These are phyloP conservation scores for Sorex araneus DNA, from an alignment of 2,113 vertebrate species.

Conservation along the genomic window DNA sequence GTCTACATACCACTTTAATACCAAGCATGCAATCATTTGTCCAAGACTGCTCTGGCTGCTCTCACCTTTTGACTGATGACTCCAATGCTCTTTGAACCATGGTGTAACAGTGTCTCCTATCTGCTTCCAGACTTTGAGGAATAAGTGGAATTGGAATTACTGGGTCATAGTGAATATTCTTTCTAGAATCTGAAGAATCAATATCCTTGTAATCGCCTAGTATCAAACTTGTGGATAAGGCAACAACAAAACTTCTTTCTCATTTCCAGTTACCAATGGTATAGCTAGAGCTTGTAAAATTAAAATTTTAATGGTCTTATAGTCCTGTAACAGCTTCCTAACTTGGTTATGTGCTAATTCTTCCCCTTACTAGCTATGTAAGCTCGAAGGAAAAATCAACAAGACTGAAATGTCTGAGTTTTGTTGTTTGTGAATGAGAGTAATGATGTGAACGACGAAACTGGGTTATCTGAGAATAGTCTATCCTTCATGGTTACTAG, in stretches of 20 bases:
- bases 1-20: background rate
- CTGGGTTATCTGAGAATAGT: background rate
- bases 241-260: conserved; percentile 8
- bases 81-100: background rate
- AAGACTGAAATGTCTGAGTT: no score
- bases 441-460: background rate
- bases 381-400: no score
- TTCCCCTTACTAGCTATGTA: no score
- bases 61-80: background rate
- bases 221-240: background rate
- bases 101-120: background rate
- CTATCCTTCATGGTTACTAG: background rate
- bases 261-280: background rate
- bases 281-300: conserved; percentile 12
- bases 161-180: background rate
- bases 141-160: conserved; percentile 10
- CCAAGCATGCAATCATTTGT: background rate
- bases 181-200: background rate
- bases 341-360: no score
- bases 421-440: background rate
- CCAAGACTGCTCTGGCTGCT: background rate
- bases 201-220: background rate
- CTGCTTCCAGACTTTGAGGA: background rate
- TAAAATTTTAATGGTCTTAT: background rate
- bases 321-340: background rate